Percentiles rank a stretch among this genome's conserved stretches.
These are phyloP conservation scores for Eupithecia centaureata DNA, from an alignment of 2,888 invertebrate species.

Conservation along the genomic window DNA sequence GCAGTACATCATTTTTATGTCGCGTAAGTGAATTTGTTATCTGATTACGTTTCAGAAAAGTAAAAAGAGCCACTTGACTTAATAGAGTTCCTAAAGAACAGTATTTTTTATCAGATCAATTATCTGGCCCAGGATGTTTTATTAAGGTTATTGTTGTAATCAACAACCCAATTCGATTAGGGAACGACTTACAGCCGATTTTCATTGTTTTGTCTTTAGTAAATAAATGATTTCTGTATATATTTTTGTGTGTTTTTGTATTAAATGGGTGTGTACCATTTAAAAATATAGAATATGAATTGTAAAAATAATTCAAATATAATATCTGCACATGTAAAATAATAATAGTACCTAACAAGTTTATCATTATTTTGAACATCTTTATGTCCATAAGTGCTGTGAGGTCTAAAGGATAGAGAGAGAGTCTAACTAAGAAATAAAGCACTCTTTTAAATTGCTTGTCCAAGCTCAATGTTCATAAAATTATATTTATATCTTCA, in stretches of 20 bases:
- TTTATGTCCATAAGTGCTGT: background rate
- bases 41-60: conserved; percentile 58
- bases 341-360: background rate
- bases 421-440: background rate
- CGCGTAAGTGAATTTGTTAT: conserved; percentile 66
- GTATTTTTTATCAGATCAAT: background rate
- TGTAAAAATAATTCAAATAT: background rate
- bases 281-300: too few species aligned
- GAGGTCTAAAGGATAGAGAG: too few species aligned
- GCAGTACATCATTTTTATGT: conserved; percentile 59
- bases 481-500: background rate
- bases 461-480: background rate
- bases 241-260: too few species aligned
- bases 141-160: background rate
- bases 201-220: background rate
- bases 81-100: conserved; percentile 13
- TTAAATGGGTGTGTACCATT: too few species aligned
- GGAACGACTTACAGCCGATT: background rate
- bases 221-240: background rate
- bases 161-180: background rate
- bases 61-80: conserved; percentile 57
- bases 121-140: background rate
- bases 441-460: background rate
- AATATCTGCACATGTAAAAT: background rate
- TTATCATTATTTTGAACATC: background rate